Evolutionary conservation across 2,888 invertebrate species (phyloP), one percentile per base, ranked within the genome.

Genomic region (Protodeltote pygarga): DNA sequence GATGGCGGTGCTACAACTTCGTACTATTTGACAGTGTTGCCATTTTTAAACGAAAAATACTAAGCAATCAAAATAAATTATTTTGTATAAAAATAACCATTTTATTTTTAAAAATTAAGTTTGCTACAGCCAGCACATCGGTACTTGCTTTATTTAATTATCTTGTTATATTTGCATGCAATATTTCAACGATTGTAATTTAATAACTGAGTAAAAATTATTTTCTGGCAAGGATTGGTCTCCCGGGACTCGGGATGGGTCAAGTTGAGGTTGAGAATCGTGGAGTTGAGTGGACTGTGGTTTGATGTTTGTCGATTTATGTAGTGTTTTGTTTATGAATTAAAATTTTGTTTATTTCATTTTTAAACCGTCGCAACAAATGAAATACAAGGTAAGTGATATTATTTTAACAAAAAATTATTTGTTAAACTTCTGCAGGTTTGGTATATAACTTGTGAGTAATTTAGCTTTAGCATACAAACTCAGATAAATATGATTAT

Each of bases 301-400:
- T 60, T 73, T 73, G 66, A 74, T 81, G 77, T 77, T 13, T 60
- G 67, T 48, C 53, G 54, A 57, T 68, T 27, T 45, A 49, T 10
- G 57, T 71, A 71, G 80, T 85, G 84, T 80, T 81, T 79, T 81
- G 77, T 83, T 84, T 80, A 80, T 81, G 63, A 79, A 76, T 76
- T 75, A 75, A 78, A 58, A 75, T 46, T 71, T 65, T 62, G 45
- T 64, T 67, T 62, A 50, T 53, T 65, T 71, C 39, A 38, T 46
- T 68, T 66, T 53, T 59, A 44, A 45, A 27, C 45, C 49, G 47
- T 49, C 50, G 51, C 53, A 66, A 64, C 46, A 60, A 70, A 73
- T 53, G 62, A 72, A 76, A 61, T 65, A 54, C 60, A 62, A 74
- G 80, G 85, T 85, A 70, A 79, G 83, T 71, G 29, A 57, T 19